Evolutionary conservation across 1,140 invertebrate species (phyloP).

Genomic region (Drosophila seguyi): DNA sequence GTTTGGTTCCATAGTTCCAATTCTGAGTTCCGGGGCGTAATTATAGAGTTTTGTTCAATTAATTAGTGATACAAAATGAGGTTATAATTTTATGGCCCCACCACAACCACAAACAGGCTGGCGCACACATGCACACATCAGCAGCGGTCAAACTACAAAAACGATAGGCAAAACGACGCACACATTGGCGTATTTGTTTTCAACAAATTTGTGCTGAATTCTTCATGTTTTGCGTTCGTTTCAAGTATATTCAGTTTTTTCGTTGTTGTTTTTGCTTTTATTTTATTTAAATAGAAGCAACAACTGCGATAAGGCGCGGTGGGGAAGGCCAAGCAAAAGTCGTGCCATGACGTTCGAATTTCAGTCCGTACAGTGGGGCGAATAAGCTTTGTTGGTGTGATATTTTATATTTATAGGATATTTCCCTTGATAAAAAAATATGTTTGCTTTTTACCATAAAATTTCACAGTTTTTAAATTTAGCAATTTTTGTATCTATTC

Average conservation of each 20-base stretch:
- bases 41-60: constrained; percentile 27
- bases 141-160: constrained; percentile 7
- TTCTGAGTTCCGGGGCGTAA: constrained; percentile 12
- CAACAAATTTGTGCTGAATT: constrained; percentile 71
- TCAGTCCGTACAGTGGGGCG: constrained; percentile 55
- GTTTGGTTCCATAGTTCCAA: constrained; percentile 44
- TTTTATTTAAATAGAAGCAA: constrained; percentile 72
- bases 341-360: constrained; percentile 65
- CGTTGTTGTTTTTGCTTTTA: constrained; percentile 22
- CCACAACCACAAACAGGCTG: neutral
- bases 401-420: neutral
- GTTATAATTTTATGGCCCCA: constrained; percentile 45
- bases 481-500: too few relatives aligned
- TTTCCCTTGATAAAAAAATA: neutral
- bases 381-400: neutral
- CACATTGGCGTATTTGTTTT: constrained; percentile 58
- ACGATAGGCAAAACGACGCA: constrained; percentile 24
- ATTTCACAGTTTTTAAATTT: too few relatives aligned
- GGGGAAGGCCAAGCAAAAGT: constrained; percentile 42
- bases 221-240: constrained; percentile 57
- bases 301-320: constrained; percentile 50
- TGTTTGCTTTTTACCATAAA: neutral
- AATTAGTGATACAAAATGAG: constrained; percentile 52
- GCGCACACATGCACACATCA: constrained; percentile 5
- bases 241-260: constrained; percentile 48